These are phyloP conservation scores for Bilobella aurantiaca DNA, from an alignment of 1,140 invertebrate genomes.

Conservation along the genomic window DNA sequence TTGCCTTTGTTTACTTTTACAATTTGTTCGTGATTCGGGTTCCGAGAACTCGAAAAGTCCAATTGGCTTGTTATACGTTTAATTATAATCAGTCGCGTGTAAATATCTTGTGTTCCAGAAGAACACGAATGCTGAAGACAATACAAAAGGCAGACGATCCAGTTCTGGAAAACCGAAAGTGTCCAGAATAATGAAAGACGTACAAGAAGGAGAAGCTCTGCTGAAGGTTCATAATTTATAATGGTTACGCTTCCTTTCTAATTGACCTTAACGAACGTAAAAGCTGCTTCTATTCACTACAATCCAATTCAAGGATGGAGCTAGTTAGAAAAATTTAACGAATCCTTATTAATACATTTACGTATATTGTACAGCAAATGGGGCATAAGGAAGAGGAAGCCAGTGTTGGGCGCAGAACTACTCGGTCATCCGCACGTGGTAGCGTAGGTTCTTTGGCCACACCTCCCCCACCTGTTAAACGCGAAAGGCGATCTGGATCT, in stretches of 20 bases:
- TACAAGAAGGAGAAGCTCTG: constrained; percentile 33
- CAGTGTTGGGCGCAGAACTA: constrained; percentile 22
- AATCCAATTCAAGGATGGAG: too few relatives aligned
- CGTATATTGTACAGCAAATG: constrained; percentile 27
- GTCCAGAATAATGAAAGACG: constrained; percentile 32
- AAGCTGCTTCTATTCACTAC: too few relatives aligned
- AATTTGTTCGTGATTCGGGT: too few relatives aligned
- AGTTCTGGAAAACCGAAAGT: constrained; percentile 27
- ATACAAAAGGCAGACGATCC: constrained; percentile 18
- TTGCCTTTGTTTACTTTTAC: too few relatives aligned
- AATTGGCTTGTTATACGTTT: too few relatives aligned
- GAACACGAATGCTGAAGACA: neutral
- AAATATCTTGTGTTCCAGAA: neutral
- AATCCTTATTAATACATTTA: too few relatives aligned
- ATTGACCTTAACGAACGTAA: too few relatives aligned
- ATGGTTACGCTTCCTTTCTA: neutral
- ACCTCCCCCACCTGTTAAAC: constrained; percentile 28
- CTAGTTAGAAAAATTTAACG: too few relatives aligned
- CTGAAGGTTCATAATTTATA: constrained; percentile 12
- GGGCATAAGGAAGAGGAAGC: constrained; percentile 23
- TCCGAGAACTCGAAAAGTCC: too few relatives aligned
- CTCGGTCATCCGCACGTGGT: constrained; percentile 24
- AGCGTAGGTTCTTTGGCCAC: constrained; percentile 22
- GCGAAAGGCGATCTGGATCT: constrained; percentile 20
- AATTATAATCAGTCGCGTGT: too few relatives aligned